Conservation (phyloP, 1,140 invertebrate genomes). For the Scaptomyza graminum region DNA sequence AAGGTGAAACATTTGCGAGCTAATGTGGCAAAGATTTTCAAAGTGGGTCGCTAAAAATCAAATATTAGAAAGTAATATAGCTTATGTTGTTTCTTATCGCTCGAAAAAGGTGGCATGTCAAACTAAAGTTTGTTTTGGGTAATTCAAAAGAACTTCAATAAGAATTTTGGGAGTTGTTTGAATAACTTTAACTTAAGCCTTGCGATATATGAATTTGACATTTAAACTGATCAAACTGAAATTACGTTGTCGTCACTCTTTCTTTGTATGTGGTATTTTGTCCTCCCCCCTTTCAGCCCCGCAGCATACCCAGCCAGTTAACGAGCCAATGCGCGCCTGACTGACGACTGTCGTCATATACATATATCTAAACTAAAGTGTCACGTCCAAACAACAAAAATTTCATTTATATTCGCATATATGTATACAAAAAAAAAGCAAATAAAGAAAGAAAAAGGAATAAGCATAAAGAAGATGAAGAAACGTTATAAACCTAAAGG, state of each 20-base stretch:
- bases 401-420: slow-evolving; percentile 80
- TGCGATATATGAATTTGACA: neutral
- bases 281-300: too few relatives aligned
- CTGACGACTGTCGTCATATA: slow-evolving; percentile 73
- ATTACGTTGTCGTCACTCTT: slow-evolving; percentile 51
- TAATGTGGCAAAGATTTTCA: neutral
- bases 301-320: neutral
- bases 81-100: too few relatives aligned
- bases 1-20: slow-evolving; percentile 46
- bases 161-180: too few relatives aligned
- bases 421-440: slow-evolving; percentile 41
- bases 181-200: too few relatives aligned
- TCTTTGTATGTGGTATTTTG: neutral
- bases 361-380: slow-evolving; percentile 81
- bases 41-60: too few relatives aligned
- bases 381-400: slow-evolving; percentile 81
- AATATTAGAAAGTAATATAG: too few relatives aligned
- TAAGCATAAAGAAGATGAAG: slow-evolving; percentile 22
- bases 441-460: slow-evolving; percentile 8
- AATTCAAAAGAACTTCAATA: too few relatives aligned
- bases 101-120: too few relatives aligned
- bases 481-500: slow-evolving; percentile 53
- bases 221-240: slow-evolving; percentile 38
- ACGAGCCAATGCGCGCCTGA: slow-evolving; percentile 63
- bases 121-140: too few relatives aligned